Evolutionary conservation across 2,113 vertebrate genomes (phyloP).

Genomic region (Brevimyrus niger): DNA sequence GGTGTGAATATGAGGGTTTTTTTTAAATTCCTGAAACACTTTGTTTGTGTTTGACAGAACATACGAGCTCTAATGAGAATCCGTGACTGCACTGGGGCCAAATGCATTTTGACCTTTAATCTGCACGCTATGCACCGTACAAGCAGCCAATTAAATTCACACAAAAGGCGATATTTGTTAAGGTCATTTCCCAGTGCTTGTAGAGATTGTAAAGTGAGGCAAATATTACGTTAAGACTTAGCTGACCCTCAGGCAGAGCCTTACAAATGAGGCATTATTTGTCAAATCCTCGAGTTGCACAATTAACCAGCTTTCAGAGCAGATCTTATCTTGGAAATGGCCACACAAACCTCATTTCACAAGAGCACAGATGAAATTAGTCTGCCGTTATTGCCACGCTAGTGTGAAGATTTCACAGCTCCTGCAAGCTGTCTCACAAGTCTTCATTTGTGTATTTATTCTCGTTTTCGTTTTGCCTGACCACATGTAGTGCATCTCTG

Average conservation of each 20-base stretch:
- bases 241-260: slow-evolving; percentile 17
- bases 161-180: slow-evolving; percentile 32
- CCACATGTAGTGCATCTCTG: not conserved
- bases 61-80: slow-evolving; percentile 23
- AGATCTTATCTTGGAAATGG: not conserved
- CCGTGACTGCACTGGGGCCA: slow-evolving; percentile 23
- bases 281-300: slow-evolving; percentile 8
- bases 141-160: slow-evolving; percentile 37
- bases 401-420: slow-evolving; percentile 3
- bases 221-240: slow-evolving; percentile 31
- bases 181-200: slow-evolving; percentile 21
- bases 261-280: slow-evolving; percentile 26
- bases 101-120: slow-evolving; percentile 32
- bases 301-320: slow-evolving; percentile 18
- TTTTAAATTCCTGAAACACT: not conserved
- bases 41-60: slow-evolving; percentile 17
- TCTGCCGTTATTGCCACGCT: not conserved
- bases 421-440: not conserved
- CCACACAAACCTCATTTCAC: slow-evolving; percentile 10
- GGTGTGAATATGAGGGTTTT: not conserved
- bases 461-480: not conserved
- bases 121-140: slow-evolving; percentile 24
- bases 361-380: slow-evolving; percentile 6
- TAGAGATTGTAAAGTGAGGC: slow-evolving; percentile 32
- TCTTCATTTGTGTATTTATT: not conserved